Base-by-base conservation (phyloP, 1,140 invertebrate species). In the Thaumatotibia leucotreta region DNA sequence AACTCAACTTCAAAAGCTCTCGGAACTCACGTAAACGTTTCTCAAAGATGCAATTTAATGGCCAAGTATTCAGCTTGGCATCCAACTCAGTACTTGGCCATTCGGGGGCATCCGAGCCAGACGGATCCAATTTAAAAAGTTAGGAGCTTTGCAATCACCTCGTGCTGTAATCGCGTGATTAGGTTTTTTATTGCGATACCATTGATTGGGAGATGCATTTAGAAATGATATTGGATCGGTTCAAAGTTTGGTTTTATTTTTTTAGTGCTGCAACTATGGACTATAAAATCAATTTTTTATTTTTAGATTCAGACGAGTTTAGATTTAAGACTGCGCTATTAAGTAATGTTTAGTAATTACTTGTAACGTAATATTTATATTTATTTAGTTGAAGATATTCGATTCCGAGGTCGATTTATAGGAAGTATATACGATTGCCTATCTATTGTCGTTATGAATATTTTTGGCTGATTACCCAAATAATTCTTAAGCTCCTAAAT, bases 41-140 rank as follows among this genome's bases (percentile, higher is more conserved):
- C 76, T 79, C 79, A 84, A 84, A 83, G 77, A 83, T 87, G 81
- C 84, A 87, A 86, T 84, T 84, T 82, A 85, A 85, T 86, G 80
- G 67, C 64, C 64, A 65, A 80, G 77, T 78, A 87, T 83, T 79
- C 77, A 74, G 77, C 75, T 72, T 80, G 84, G 84, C 77, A 82
- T 71, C 80, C 84, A 84, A 87, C 83, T 82, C 76, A 77, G 67
- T 80, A 22, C 20, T 11, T n/a, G 39, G 66, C 68, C 76, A 79
- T 84, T 83, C 77, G 75, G 69, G 66, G 67, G 79, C 82, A 89
- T 80, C 80, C 75, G 77, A 79, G 76, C 80, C 72, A 68, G 72
- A 63, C 79, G 81, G 69, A 88, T 86, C 85, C 86, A 88, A 89
- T 88, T 89, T 89, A 86, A 85, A 88, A 89, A 88, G 78, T 89